Evolutionary conservation across 2,113 vertebrate species (phyloP), one percentile per base, ranked within the genome.

Genomic region (Lepidothrix coronata): DNA sequence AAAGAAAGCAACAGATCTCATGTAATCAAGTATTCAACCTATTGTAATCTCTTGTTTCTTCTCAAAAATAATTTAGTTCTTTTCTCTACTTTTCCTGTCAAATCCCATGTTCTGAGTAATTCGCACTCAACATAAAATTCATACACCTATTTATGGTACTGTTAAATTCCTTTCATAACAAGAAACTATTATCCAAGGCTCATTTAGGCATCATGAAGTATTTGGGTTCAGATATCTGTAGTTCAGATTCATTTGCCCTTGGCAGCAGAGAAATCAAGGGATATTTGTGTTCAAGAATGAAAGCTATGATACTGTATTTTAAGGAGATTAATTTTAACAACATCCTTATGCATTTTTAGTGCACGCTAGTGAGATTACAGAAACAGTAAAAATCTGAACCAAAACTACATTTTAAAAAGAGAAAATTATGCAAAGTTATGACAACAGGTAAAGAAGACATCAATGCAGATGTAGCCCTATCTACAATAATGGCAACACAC

Each of bases 391-490:
- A 65, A 43, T 46, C 19, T 49, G 37, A 85, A 55, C 5, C 5
- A 39, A 85, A 87, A 17, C 3, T 8, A n/a, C 31, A 61, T 41
- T 43, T 43, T 1, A 46, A 30, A 46, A 63, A 28, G 30, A 24
- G 2, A 70, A 75, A 79, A 61, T 30, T 31, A 15, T 57, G 11
- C 1, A 1, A 61, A 59, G 1, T 43, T 63, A 43, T 30, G 28
- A n/a, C 7, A 58, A 10, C 8, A 28, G 3, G 4, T 57, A 46
- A 90, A 43, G 13, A 71, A 58, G 11, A 59, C 3, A 51, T 39
- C 0, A 2, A 1, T 44, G 22, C 16, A 80, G 12, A 62, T 24
- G 11, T 7, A 59, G 7, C 18, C 12, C 18, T 46, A 46, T 13
- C 18, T 85, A 17, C 24, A 58, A 8, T 22, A 91, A 65, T 4